Conservation (phyloP, 92 coral and sea anemone species). For the Zoanthus sociatus region DNA sequence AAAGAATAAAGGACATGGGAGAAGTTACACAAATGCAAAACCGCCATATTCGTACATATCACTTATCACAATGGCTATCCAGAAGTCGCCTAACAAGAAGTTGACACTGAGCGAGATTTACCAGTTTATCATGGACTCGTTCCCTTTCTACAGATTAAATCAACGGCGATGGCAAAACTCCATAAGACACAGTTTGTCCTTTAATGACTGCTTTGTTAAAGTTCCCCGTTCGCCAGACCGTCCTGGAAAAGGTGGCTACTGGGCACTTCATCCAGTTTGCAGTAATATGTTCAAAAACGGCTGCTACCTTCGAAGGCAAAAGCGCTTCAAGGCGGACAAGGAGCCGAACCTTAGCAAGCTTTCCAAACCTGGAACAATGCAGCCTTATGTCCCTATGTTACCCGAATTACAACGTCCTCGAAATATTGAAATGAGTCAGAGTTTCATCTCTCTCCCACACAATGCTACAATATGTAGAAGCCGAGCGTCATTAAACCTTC, state of each 20-base stretch:
- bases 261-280: constrained; percentile 99
- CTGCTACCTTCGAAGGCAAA: constrained; percentile 96
- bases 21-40: constrained; percentile 95
- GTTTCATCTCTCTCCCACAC: constrained; percentile 93
- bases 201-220: constrained; percentile 99
- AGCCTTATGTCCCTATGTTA: constrained; percentile 73
- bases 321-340: constrained; percentile 99
- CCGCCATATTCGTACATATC: constrained; percentile 99
- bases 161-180: constrained; percentile 99
- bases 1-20: constrained; percentile 86
- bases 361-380: constrained; percentile 89
- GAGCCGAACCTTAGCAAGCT: constrained; percentile 97
- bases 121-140: constrained; percentile 99
- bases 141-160: constrained; percentile 98
- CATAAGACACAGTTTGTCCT: constrained; percentile 96
- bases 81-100: constrained; percentile 99
- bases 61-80: constrained; percentile 99
- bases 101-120: constrained; percentile 98
- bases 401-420: constrained; percentile 87
- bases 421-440: constrained; percentile 81
- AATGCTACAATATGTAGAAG: constrained; percentile 85
- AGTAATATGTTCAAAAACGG: constrained; percentile 99
- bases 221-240: constrained; percentile 99
- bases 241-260: constrained; percentile 98
- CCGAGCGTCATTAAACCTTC: constrained; percentile 93